Percentiles rank a stretch among this genome's conserved stretches.
Conservation (phyloP, 2,888 invertebrate species). For the Patella pellucida region DNA sequence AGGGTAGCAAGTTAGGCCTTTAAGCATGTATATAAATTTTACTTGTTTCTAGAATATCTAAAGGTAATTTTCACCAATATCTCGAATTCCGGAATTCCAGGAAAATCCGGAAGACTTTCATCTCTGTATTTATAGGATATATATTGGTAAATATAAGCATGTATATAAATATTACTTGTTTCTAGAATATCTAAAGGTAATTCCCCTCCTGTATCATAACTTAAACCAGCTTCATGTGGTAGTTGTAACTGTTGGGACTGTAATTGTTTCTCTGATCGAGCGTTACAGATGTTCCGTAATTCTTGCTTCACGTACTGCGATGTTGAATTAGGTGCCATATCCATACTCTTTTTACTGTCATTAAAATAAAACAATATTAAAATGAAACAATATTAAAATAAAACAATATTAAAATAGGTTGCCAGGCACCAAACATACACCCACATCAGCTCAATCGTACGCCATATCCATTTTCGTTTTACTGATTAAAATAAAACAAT, state of each 20-base stretch:
- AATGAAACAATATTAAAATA: not conserved
- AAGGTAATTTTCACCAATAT: no score
- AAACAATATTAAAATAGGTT: not conserved
- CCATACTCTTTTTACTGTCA: slow-evolving; percentile 51
- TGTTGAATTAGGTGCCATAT: slow-evolving; percentile 46
- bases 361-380: not conserved
- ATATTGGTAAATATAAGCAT: slow-evolving; percentile 21
- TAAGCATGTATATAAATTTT: no score
- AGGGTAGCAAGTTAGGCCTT: no score
- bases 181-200: slow-evolving; percentile 62
- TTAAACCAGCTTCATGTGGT: slow-evolving; percentile 52
- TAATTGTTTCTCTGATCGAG: slow-evolving; percentile 77
- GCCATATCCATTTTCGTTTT: no score
- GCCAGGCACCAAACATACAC: no score
- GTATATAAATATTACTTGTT: slow-evolving; percentile 44
- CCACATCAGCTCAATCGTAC: no score
- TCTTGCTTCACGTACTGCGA: slow-evolving; percentile 94
- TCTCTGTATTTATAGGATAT: no score
- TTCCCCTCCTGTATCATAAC: slow-evolving; percentile 48
- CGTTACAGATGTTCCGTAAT: slow-evolving; percentile 88
- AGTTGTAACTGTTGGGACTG: slow-evolving; percentile 59
- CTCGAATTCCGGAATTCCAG: no score
- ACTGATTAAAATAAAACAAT: no score
- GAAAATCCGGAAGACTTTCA: no score
- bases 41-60: no score